Evolutionary conservation across 2,888 invertebrate genomes (phyloP).

Genomic region (Galeopsomyia nigrocyanea): DNA sequence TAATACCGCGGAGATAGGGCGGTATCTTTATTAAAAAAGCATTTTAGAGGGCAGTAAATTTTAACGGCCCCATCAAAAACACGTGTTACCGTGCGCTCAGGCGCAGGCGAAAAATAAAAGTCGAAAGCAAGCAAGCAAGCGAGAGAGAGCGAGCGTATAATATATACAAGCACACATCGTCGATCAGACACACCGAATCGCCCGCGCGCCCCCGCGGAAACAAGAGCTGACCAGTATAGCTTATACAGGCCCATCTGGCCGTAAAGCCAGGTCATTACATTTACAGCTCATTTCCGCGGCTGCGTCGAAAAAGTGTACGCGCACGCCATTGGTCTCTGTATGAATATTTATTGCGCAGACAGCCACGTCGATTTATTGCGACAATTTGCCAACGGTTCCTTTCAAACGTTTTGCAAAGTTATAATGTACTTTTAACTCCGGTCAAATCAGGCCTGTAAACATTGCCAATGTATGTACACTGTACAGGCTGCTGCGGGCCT

Average conservation of each 20-base stretch:
- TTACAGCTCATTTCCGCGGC: too few relatives aligned
- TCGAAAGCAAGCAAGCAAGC: too few relatives aligned
- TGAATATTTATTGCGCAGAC: neutral
- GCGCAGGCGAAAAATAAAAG: slow-evolving; percentile 6
- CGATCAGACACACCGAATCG: too few relatives aligned
- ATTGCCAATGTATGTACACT: neutral
- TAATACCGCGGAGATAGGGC: neutral
- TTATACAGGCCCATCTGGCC: too few relatives aligned
- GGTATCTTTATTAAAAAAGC: slow-evolving; percentile 38
- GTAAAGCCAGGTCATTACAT: too few relatives aligned
- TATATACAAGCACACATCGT: too few relatives aligned
- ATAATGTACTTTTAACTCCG: neutral
- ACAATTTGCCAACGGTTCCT: neutral
- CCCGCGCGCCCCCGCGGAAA: too few relatives aligned
- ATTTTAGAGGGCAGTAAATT: slow-evolving; percentile 30
- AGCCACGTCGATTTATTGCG: neutral
- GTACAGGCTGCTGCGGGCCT: neutral
- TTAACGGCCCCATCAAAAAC: slow-evolving; percentile 29
- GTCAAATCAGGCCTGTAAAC: slow-evolving; percentile 2
- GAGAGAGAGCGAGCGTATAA: too few relatives aligned
- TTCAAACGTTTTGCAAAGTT: neutral
- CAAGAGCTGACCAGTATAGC: too few relatives aligned
- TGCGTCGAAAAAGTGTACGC: too few relatives aligned
- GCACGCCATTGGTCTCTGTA: too few relatives aligned
- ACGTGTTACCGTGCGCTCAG: slow-evolving; percentile 7